Conservation (phyloP, 2,113 vertebrate genomes). For the Climacteris rufus region DNA sequence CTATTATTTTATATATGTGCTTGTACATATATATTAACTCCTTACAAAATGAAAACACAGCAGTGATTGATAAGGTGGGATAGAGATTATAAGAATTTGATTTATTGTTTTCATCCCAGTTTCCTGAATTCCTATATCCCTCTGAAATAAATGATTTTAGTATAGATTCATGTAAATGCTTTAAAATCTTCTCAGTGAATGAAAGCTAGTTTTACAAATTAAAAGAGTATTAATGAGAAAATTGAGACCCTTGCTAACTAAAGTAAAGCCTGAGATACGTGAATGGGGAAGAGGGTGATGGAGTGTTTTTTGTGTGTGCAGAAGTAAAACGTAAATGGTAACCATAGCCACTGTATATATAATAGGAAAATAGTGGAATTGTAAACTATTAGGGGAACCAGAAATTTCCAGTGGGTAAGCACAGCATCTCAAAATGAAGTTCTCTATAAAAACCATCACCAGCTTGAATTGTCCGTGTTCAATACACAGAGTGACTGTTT, state of each 20-base stretch:
- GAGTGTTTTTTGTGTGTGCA: neutral
- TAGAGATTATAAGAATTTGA: neutral
- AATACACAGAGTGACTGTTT: slow-evolving; percentile 45
- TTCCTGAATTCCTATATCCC: neutral
- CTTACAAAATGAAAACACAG: neutral
- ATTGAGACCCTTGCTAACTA: neutral
- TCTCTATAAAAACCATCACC: slow-evolving; percentile 34
- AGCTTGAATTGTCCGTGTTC: slow-evolving; percentile 36
- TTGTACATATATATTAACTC: neutral
- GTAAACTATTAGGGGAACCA: slow-evolving; percentile 1
- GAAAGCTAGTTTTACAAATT: neutral
- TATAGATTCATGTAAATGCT: neutral
- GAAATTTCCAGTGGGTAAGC: slow-evolving; percentile 33
- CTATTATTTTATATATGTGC: neutral
- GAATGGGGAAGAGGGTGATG: neutral
- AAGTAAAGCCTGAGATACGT: neutral
- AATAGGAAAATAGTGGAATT: neutral
- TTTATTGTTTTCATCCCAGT: neutral
- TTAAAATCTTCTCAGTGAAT: neutral
- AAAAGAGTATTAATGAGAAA: neutral
- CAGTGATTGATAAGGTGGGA: neutral
- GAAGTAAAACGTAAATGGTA: neutral
- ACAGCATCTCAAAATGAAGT: slow-evolving; percentile 25
- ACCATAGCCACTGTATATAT: neutral
- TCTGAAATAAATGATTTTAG: neutral